These are phyloP conservation scores for Odontothrips loti DNA, from an alignment of 2,888 invertebrate genomes.

Conservation along the genomic window DNA sequence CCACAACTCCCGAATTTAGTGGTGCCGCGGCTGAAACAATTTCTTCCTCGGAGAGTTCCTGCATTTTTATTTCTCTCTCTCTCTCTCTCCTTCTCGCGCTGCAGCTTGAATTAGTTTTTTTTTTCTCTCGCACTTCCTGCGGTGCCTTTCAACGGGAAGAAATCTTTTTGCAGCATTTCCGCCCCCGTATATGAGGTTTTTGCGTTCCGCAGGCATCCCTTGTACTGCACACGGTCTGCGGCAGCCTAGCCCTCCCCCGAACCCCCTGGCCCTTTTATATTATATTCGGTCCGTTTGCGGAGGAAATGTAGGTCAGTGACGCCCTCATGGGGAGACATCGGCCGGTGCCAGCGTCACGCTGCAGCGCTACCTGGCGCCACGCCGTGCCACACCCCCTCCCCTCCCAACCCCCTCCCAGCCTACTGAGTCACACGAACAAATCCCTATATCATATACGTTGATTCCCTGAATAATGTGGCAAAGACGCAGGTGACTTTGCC, in stretches of 20 bases:
- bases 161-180: background rate
- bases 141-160: background rate
- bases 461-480: too few relatives aligned
- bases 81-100: background rate
- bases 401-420: background rate
- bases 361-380: background rate
- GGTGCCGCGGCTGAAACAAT: too few relatives aligned
- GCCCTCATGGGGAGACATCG: background rate
- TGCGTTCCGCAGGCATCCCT: background rate
- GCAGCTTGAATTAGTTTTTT: background rate
- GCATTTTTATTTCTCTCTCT: background rate
- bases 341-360: background rate
- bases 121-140: background rate
- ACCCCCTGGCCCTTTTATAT: too few relatives aligned
- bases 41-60: background rate
- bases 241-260: background rate
- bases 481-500: too few relatives aligned
- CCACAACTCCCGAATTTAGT: too few relatives aligned
- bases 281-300: too few relatives aligned
- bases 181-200: background rate
- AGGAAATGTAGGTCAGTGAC: background rate
- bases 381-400: background rate
- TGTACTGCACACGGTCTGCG: background rate
- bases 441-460: too few relatives aligned
- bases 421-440: too few relatives aligned